Conservation (phyloP, 2,113 vertebrate species). For the Tricholaema leucomelas region DNA sequence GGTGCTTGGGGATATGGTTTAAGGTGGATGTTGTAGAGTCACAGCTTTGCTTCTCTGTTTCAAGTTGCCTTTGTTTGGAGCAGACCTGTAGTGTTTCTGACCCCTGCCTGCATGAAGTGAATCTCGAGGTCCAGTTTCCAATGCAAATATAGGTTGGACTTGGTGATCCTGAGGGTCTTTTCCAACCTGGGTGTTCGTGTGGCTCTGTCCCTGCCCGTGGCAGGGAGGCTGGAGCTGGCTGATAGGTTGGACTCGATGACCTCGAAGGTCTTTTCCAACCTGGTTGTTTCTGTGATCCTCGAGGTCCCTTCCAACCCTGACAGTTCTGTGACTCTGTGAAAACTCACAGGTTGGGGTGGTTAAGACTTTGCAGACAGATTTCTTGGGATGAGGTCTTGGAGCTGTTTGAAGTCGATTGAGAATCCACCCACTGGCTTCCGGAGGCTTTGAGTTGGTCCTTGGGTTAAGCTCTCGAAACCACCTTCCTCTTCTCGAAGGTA, state of each 20-base stretch:
- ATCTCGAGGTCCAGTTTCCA: neutral
- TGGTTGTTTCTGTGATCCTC: too few species aligned
- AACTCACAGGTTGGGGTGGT: neutral
- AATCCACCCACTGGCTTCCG: neutral
- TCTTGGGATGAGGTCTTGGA: neutral
- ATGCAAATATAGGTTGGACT: neutral
- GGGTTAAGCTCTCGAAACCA: constrained; percentile 47
- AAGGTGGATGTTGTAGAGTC: neutral
- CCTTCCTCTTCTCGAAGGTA: constrained; percentile 44
- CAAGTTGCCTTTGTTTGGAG: neutral
- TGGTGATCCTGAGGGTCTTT: too few species aligned
- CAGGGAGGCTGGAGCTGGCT: too few species aligned
- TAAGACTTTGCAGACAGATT: neutral
- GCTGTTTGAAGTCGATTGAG: constrained; percentile 17
- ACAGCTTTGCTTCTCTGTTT: neutral
- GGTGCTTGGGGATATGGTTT: too few species aligned
- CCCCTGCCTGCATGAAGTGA: neutral
- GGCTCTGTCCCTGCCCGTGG: too few species aligned
- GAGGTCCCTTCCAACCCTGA: too few species aligned
- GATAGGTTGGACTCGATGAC: too few species aligned
- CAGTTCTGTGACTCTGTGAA: neutral
- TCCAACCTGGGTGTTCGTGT: too few species aligned
- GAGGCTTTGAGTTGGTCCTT: constrained; percentile 34
- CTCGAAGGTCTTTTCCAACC: too few species aligned
- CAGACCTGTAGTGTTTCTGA: neutral